Evolutionary conservation across 2,797 vertebrate genomes (phyloP), one percentile per base, ranked within the genome.

Genomic region (Dendrocincla fuliginosa): DNA sequence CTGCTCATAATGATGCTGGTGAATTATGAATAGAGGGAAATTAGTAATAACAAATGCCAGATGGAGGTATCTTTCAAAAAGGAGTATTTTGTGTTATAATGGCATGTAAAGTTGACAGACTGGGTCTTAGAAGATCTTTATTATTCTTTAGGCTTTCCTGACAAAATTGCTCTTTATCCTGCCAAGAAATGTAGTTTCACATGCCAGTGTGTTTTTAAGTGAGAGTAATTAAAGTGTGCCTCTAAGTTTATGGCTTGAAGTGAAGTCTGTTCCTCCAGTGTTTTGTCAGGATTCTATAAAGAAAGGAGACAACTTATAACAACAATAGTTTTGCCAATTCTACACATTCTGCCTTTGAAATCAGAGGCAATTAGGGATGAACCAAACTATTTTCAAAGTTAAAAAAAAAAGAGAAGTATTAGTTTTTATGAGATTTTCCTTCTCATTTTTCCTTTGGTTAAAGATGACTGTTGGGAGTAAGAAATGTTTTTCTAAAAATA

Each of bases 91-190:
- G 70, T 93, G 56, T 75, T 86, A 94, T 94, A 81, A 79, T 88
- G 84, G 89, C 65, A 71, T 92, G 75, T 93, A 47, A 89, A 94
- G 63, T 88, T 90, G 92, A 96, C 94, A 82, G 50, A 52, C 46
- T 0, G 56, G 18, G 60, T 73, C 77, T 92, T 97, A 75, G 89
- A 94, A 90, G 77, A 74, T 67, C 86, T 83, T 90, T 92, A 94
- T 94, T 97, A 91, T 96, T 97, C 87, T 92, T 94, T 90, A 93
- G 95, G 74, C 84, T 96, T 96, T 96, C 59, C 74, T 97, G 84
- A 96, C 90, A 97, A 96, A 93, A 92, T 81, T 89, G 44, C 42
- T 88, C 77, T 91, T 94, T 75, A 90, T 96, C 80, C 53, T 96
- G 87, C 91, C 94, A 95, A 97, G 84, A 96, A 93, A 90, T 79